Evolutionary conservation across 2,797 vertebrate genomes (phyloP).

Genomic region (Paratrypauchen microcephalus): DNA sequence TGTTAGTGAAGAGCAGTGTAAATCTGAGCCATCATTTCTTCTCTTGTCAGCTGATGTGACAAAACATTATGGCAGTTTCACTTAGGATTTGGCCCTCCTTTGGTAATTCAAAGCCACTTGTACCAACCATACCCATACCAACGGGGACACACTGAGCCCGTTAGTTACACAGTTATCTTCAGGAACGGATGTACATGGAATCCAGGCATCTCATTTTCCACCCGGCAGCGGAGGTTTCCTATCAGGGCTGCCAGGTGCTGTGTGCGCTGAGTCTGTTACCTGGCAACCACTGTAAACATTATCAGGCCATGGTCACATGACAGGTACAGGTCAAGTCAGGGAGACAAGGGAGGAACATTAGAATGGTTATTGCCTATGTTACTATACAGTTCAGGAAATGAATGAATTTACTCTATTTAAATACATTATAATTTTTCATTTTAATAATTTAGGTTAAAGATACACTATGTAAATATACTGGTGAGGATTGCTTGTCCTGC

Average conservation of each 20-base stretch:
- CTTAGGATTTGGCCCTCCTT: too few relatives aligned
- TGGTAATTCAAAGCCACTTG: background rate
- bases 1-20: too few relatives aligned
- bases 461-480: too few relatives aligned
- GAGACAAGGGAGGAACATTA: background rate
- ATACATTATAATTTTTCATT: background rate
- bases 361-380: background rate
- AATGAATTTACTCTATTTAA: too few relatives aligned
- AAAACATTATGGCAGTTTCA: background rate
- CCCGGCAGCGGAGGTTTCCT: constrained; percentile 67
- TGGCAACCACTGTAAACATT: constrained; percentile 75
- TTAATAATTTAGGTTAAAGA: too few relatives aligned
- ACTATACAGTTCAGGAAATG: background rate
- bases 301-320: constrained; percentile 45
- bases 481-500: too few relatives aligned
- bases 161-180: constrained; percentile 49
- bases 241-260: constrained; percentile 73
- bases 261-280: constrained; percentile 70
- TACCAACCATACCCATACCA: background rate
- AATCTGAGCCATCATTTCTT: background rate
- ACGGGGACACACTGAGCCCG: background rate
- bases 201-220: constrained; percentile 67
- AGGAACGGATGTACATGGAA: constrained; percentile 38
- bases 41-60: background rate
- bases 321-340: constrained; percentile 56